Evolutionary conservation across 2,797 vertebrate genomes (phyloP), one percentile per base, ranked within the genome.

Genomic region (Chromis chromis): DNA sequence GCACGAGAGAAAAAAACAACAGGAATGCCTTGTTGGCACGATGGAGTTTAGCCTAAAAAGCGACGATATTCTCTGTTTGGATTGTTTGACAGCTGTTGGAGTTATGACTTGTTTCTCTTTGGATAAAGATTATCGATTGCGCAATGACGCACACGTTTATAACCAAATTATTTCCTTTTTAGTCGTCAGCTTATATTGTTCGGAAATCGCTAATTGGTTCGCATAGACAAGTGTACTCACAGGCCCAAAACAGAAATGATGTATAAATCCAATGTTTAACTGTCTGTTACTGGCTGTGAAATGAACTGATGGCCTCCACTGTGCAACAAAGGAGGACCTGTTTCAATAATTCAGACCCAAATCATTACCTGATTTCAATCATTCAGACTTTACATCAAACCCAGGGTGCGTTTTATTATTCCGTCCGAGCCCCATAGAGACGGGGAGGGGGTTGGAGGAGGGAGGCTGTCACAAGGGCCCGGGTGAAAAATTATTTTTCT

Each of bases 401-500:
- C 53, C 55, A 19, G 17, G 60, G 27, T 70, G 61, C 19, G 22
- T 83, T 84, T 85, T 88, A 79, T 78, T 82, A 88, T 90, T 88
- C 79, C 64, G 36, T 33, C 50, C 79, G 36, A 84, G 78, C 44
- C 66, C 69, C 60, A 19, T 28, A 42, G 65, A 80, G 69, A 77
- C 60, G 42, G 25, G 31, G 55, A n/a, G 39, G 59, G 13, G 62
- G 68, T 36, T 54, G 52, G 55, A 36, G 4, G 33, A 17, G 60
- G 11, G 24, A 42, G 14, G 33, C 49, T 83, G 82, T 83, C 78
- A 86, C 76, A 62, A 72, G 31, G 75, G 72, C 72, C 65, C 6
- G 56, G 76, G 59, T 80, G 69, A 63, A 85, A 88, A 90, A 84
- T 76, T 2, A 87, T 88, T 85, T 89, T 73, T 72, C 71, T 75